Percentiles rank a stretch among this genome's conserved stretches.
These are phyloP conservation scores for Orthonevra nobilis DNA, from an alignment of 2,888 invertebrate species.

Conservation along the genomic window DNA sequence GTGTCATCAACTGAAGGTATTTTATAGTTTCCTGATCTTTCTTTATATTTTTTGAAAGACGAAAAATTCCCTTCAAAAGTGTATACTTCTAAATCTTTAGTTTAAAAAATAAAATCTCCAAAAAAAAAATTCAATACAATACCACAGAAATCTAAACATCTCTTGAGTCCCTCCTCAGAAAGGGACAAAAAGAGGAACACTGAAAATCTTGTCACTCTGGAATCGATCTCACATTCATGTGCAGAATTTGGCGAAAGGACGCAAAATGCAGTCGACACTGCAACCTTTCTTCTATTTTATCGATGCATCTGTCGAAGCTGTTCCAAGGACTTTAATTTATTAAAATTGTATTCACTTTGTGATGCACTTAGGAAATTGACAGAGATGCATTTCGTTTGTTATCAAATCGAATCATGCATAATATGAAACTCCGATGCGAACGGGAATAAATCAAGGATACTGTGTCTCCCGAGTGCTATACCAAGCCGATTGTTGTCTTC, in stretches of 20 bases:
- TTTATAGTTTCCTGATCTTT: no score
- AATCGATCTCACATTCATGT: no score
- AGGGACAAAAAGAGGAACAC: no score
- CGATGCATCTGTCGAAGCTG: background rate
- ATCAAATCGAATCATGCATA: constrained; percentile 69
- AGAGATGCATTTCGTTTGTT: constrained; percentile 68
- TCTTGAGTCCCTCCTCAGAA: no score
- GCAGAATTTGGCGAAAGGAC: constrained; percentile 41
- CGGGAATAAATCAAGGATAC: constrained; percentile 53
- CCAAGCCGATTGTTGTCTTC: constrained; percentile 48
- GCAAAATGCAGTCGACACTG: background rate
- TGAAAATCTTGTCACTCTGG: no score
- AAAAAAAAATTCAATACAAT: no score
- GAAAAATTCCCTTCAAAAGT: no score
- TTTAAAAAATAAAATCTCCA: no score
- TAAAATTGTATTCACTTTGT: constrained; percentile 68
- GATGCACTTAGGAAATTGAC: constrained; percentile 69
- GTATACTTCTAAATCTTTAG: no score
- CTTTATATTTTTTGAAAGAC: no score
- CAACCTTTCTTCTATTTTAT: constrained; percentile 1
- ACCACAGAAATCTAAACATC: no score
- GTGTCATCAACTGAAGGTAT: no score
- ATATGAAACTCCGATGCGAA: constrained; percentile 56
- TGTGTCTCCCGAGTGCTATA: background rate
- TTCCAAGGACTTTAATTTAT: constrained; percentile 60